Percentiles rank a stretch among this genome's conserved stretches.
These are phyloP conservation scores for Hippoglossus hippoglossus DNA, from an alignment of 2,797 vertebrate species.

Conservation along the genomic window DNA sequence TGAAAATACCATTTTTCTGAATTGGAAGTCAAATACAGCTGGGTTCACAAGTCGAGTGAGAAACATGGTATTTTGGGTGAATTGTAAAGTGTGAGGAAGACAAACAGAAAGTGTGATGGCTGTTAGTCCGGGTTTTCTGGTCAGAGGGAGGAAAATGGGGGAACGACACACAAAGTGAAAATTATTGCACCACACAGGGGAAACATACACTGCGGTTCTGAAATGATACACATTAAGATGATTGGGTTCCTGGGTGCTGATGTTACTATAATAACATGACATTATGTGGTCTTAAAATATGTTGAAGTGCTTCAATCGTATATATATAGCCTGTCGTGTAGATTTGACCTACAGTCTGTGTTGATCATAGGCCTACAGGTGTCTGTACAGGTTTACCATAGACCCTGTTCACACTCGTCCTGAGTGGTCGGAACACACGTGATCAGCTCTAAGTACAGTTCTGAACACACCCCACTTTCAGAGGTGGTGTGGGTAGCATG, in stretches of 20 bases:
- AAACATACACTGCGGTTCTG: slow-evolving; percentile 47
- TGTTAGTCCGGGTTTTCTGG: slow-evolving; percentile 26
- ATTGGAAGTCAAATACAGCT: neutral
- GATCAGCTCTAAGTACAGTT: too few species aligned
- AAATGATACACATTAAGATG: slow-evolving; percentile 55
- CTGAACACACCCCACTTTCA: too few species aligned
- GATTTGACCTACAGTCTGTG: too few species aligned
- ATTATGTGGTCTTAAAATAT: slow-evolving; percentile 41
- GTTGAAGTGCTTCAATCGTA: slow-evolving; percentile 1
- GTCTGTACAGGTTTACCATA: neutral
- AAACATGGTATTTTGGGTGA: slow-evolving; percentile 31
- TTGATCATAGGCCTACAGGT: neutral
- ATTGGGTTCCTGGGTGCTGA: slow-evolving; percentile 34
- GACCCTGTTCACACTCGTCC: too few species aligned
- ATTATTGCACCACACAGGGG: slow-evolving; percentile 61
- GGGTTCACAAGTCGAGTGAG: slow-evolving; percentile 8
- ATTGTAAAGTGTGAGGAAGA: slow-evolving; percentile 4
- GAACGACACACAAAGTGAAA: slow-evolving; percentile 36
- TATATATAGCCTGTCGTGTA: neutral
- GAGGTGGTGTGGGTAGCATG: too few species aligned
- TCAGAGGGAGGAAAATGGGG: slow-evolving; percentile 29
- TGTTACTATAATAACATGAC: slow-evolving; percentile 33
- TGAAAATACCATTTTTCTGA: slow-evolving; percentile 4
- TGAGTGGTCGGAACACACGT: too few species aligned
- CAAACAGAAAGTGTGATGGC: slow-evolving; percentile 23